phyloP scores from a whole-genome alignment of 2,888 invertebrate genomes.

The Therioaphis trifolii region DNA sequence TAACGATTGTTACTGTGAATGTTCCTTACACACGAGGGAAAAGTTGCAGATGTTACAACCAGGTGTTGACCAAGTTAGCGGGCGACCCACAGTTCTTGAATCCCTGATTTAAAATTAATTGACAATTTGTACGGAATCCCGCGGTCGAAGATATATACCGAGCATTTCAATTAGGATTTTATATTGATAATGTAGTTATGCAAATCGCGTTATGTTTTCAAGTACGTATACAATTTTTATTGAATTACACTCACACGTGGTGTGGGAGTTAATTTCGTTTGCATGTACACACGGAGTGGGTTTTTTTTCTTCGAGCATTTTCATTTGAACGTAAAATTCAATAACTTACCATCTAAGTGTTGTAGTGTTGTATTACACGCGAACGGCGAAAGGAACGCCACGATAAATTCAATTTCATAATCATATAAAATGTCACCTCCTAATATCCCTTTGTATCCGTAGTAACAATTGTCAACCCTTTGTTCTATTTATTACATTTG shows the following conservation, averaged over 20 bases:
- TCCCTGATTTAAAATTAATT: conserved; percentile 39
- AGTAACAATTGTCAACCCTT: not conserved
- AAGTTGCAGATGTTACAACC: conserved; percentile 42
- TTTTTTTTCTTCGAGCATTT: too few relatives aligned
- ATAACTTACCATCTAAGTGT: conserved; percentile 16
- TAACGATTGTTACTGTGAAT: conserved; percentile 23
- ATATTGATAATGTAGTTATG: not conserved
- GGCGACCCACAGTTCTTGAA: not conserved
- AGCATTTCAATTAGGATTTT: not conserved
- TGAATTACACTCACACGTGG: not conserved
- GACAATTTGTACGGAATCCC: conserved; percentile 5
- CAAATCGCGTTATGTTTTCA: not conserved
- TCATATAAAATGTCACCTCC: conserved; percentile 6
- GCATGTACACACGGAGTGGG: not conserved
- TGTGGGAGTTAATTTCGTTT: not conserved
- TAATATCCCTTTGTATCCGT: not conserved
- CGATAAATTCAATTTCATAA: conserved; percentile 24
- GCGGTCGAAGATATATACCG: not conserved
- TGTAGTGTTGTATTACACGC: not conserved
- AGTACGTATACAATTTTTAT: not conserved
- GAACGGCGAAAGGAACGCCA: not conserved
- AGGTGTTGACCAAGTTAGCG: conserved; percentile 26
- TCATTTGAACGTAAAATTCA: conserved; percentile 3
- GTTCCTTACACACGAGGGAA: not conserved
- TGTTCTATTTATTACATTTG: conserved; percentile 12